Evolutionary conservation across 1,140 invertebrate species (phyloP).

Genomic region (Drosophila virilis): DNA sequence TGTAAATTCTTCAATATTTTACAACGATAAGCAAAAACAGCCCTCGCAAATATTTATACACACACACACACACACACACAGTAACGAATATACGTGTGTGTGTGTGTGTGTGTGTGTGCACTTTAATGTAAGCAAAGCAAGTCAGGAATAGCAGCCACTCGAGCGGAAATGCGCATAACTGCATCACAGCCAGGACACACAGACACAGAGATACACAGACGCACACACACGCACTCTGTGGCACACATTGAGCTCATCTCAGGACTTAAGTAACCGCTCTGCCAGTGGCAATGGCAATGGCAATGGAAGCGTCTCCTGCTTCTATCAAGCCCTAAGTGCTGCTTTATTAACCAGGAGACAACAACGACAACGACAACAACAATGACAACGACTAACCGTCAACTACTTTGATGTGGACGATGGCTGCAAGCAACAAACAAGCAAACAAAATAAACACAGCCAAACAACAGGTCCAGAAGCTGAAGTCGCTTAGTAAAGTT

Average conservation of each 20-base stretch:
- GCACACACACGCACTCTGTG: conserved; percentile 18
- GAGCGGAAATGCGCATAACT: conserved; percentile 76
- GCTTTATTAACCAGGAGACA: conserved; percentile 70
- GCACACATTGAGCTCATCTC: conserved; percentile 17
- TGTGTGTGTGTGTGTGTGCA: conserved; percentile 38
- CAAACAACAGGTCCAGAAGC: conserved; percentile 20
- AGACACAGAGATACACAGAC: conserved; percentile 10
- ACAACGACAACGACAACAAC: conserved; percentile 32
- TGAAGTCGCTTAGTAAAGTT: conserved; percentile 1
- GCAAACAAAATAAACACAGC: conserved; percentile 23
- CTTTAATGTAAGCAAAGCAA: conserved; percentile 72
- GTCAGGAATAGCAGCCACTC: conserved; percentile 63
- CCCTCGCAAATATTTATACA: conserved; percentile 39
- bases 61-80: conserved; percentile 13
- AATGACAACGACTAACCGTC: conserved; percentile 20
- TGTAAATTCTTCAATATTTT: no score
- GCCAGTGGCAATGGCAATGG: conserved; percentile 31
- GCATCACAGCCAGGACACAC: conserved; percentile 63
- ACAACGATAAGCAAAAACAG: not conserved
- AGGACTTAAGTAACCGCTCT: conserved; percentile 58
- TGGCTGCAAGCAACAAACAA: conserved; percentile 32
- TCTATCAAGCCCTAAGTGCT: conserved; percentile 66
- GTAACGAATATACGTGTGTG: not conserved
- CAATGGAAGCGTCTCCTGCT: conserved; percentile 28
- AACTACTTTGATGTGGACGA: conserved; percentile 29